Evolutionary conservation across 2,888 invertebrate species (phyloP), one percentile per base, ranked within the genome.

Genomic region (Andrena haemorrhoa): DNA sequence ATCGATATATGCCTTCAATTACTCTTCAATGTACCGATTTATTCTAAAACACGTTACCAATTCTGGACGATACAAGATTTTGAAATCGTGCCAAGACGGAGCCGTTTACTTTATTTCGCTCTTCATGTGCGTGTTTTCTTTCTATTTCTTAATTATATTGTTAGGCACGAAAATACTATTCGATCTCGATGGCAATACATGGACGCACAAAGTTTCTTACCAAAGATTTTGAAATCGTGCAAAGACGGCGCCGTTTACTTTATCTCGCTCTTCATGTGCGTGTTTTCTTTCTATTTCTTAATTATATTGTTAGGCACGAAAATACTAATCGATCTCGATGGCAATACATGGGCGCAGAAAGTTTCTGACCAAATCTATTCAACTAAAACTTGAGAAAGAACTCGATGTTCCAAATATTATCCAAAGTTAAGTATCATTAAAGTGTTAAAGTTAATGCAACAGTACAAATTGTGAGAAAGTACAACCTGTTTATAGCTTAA

Each of bases 391-490:
- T 49, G 56, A 69, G 77, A 61, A 72, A 76, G 83, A 73, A 70
- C 75, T 61, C 61, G 80, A 65, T 41, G 73, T 66, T 85, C 56
- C 66, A 83, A 81, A 89, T 88, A 89, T 91, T 90, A 90, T 88
- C 90, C 88, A 89, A 90, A 90, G 89, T 82, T 83, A 84, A 88
- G 75, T 88, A 61, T 12, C 69, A n/a, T 66, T 71, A 51, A 35
- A 85, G 79, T 65, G 63, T 76, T 86, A 74, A 88, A 81, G 80
- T 78, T 84, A 82, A 89, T 76, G 84, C 86, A 82, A 89, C 86
- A 91, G 91, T 91, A 91, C 91, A 91, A 91, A 91, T 89, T 86
- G 76, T 89, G 86, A 86, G 79, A 60, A 82, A 76, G 23, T 26
- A 56, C 33, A 70, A 51, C 53, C 49, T 69, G 69, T 70, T 74